Evolutionary conservation across 1,140 invertebrate species (phyloP).

Genomic region (Caerostris darwini): DNA sequence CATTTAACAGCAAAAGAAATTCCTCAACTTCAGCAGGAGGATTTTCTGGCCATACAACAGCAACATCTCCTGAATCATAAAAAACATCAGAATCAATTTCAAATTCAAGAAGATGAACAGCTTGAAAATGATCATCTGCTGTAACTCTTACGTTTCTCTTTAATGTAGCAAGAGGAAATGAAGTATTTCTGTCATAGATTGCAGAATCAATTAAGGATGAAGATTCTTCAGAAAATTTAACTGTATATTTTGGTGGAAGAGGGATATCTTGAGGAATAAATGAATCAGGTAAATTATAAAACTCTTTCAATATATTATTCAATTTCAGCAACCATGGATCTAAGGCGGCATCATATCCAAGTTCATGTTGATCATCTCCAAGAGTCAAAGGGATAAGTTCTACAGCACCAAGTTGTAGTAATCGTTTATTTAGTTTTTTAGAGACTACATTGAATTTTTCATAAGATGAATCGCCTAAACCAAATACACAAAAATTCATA

Average conservation of each 20-base stretch:
- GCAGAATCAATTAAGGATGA: not conserved
- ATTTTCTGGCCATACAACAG: slow-evolving; percentile 93
- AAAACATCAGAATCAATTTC: slow-evolving; percentile 81
- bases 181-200: not conserved
- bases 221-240: slow-evolving; percentile 78
- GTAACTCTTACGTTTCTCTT: slow-evolving; percentile 84
- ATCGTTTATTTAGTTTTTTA: slow-evolving; percentile 92
- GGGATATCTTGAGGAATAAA: slow-evolving; percentile 81
- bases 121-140: slow-evolving; percentile 87
- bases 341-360: slow-evolving; percentile 92
- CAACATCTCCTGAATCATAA: slow-evolving; percentile 92
- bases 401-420: slow-evolving; percentile 90
- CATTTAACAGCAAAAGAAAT: slow-evolving; percentile 85
- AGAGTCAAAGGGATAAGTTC: slow-evolving; percentile 87
- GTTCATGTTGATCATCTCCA: slow-evolving; percentile 98
- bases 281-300: slow-evolving; percentile 82
- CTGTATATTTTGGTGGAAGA: slow-evolving; percentile 82
- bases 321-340: slow-evolving; percentile 87
- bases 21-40: slow-evolving; percentile 87
- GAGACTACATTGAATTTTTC: slow-evolving; percentile 97
- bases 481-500: slow-evolving; percentile 91
- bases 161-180: slow-evolving; percentile 23
- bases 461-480: slow-evolving; percentile 98
- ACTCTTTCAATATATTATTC: slow-evolving; percentile 80
- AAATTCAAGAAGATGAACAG: slow-evolving; percentile 93